These are phyloP conservation scores for Pachyseris speciosa DNA, from an alignment of 64 coral and sea anemone genomes.

Conservation along the genomic window DNA sequence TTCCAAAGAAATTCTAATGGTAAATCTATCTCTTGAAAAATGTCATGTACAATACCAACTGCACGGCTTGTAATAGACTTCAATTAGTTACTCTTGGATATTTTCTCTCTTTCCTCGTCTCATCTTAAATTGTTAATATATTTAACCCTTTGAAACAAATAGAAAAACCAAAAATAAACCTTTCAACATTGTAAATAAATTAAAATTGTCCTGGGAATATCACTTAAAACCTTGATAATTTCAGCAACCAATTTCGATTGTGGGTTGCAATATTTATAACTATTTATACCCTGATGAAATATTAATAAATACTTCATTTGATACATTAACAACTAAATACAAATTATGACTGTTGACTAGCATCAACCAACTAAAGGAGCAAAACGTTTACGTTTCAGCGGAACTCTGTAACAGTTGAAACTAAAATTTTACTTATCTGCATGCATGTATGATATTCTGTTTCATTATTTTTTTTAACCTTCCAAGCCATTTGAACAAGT, in stretches of 20 bases:
- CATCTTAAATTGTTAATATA: background rate
- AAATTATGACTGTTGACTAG: background rate
- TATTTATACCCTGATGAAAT: background rate
- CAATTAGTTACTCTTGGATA: no score
- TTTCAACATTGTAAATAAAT: background rate
- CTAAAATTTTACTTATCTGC: no score
- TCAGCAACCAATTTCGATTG: background rate
- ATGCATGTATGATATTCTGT: no score
- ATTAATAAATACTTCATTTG: background rate
- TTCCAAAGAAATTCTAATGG: no score
- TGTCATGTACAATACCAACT: no score
- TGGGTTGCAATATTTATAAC: background rate
- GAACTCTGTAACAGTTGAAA: no score
- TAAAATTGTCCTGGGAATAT: background rate
- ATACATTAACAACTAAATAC: background rate
- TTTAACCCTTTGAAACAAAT: constrained; percentile 29
- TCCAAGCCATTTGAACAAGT: no score
- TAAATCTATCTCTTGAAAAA: no score
- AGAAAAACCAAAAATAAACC: constrained; percentile 26
- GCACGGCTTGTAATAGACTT: no score
- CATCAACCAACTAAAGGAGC: background rate
- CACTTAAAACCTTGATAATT: background rate
- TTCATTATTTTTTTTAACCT: no score
- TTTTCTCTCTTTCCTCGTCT: background rate
- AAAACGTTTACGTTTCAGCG: no score